Base-by-base conservation (phyloP, 1,140 invertebrate genomes). In the Sminthurides bifidus region DNA sequence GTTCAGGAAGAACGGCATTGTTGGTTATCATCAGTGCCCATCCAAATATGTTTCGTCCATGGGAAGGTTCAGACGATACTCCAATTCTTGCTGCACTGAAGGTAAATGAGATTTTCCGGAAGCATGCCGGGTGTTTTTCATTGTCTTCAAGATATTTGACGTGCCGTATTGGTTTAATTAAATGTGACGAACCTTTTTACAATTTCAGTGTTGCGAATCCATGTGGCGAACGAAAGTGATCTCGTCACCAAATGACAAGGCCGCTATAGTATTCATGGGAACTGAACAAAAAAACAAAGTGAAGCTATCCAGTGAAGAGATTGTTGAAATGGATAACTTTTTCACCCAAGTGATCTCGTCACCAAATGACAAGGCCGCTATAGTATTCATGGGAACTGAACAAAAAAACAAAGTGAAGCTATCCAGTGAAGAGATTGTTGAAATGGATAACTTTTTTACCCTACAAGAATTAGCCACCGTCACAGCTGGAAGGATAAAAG, bases 41-140 rank as follows among this genome's bases (percentile, higher is more conserved):
- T 0, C 53, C 56, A n/a, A 31, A 63, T 24, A 63, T 63, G 61
- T 63, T 63, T 21, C 30, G 45, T 23, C 38, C 57, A n/a, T 49
- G 54, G 53, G 31, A 38, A 4, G 33, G 40, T 14, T 21, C 31
- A 27, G 49, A 49, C 30, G 51, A 54, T 10, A 31, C 38, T 35
- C 57, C 57, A 15, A 56, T 56, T 30, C 12, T 14, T 19, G 54
- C 51, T 29, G 61, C 61, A 2, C 30, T 63, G 3, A 56, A 59
- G 57, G 61, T 63, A 52, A n/a, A 12, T 19, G 4, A 37, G 23
- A 14, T 52, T 52, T 31, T 53, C 1, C 31, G 15, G 15, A 45
- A 12, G 8, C 10, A 10, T 12, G 8, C 35, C 12, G 30, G 35
- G 23, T 27, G 12, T 33, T 51, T 19, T 8, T 12, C 15, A n/a